Base-by-base conservation (phyloP, 2,797 vertebrate genomes). In the Danio choprae region DNA sequence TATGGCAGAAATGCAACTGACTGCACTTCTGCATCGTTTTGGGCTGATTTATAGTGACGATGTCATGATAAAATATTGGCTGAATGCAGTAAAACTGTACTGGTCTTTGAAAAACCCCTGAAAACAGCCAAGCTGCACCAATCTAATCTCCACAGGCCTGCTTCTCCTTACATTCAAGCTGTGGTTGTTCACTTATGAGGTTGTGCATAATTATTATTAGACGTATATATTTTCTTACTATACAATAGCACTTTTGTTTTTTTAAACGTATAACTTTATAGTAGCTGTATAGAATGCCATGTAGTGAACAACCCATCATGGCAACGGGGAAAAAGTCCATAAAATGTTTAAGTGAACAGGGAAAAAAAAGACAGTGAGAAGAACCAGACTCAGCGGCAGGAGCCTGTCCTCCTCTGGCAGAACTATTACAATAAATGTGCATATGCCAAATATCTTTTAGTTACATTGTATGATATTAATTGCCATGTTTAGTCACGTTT, bases 81-180 rank as follows among this genome's bases (percentile, higher is more conserved):
- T 43, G 53, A 72, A 44, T 72, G 53, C 70, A 16, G 8, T 59
- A 16, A 10, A n/a, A 11, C 38, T 46, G 40, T 41, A 40, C n/a
- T 56, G 51, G 16, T 9, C 2, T 18, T 18, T 29, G 15, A 41
- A 63, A 50, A 40, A 51, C 16, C 3, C 22, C 36, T 3, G 38
- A 46, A 70, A 43, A 62, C 55, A 40, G 41, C 15, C 16, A 12
- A 67, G 18, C 62, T 77, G 10, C 12, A 7, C 20, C 3, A 2
- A 2, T 36, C 41, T 43, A 29, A 40, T n/a, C 56, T 58, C 7
- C 65, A 44, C 58, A 79, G 77, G 58, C 77, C 77, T 53, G 64
- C 7, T 40, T 70, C 60, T 20, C n/a, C 20, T 67, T 6, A 12
- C 15, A 10, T 22, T 18, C 38, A 20, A 7, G 15, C 36, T 79